A percentile compares a stretch with the other conserved stretches of the same genome.
Conservation (phyloP, 2,113 vertebrate species). For the Terrapene triunguis region DNA sequence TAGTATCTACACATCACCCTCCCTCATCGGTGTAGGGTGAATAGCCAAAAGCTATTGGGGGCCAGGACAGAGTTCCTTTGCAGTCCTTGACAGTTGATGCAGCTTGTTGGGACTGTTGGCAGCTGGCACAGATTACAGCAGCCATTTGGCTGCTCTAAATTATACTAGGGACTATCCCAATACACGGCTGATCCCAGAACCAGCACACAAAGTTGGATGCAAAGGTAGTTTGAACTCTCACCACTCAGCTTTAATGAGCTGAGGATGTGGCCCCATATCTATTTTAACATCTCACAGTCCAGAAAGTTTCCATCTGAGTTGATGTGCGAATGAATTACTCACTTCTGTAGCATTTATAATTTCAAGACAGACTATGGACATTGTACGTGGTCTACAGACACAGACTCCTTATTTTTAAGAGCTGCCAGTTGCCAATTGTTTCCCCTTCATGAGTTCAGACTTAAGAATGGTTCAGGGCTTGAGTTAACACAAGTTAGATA, state of each 20-base stretch:
- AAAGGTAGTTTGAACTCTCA: no score
- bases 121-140: not conserved
- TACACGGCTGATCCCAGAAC: fast-evolving
- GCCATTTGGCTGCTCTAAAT: fast-evolving
- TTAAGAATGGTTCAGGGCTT: not conserved
- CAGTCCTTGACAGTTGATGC: not conserved
- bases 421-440: not conserved
- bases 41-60: not conserved
- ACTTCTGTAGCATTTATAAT: not conserved
- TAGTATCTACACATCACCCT: fast-evolving
- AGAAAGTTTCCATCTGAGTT: not conserved
- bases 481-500: not conserved
- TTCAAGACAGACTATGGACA: fast-evolving
- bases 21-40: fast-evolving
- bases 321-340: not conserved
- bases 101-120: not conserved
- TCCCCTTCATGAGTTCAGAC: not conserved
- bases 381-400: not conserved
- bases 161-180: not conserved
- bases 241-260: no score
- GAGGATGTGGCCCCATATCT: no score
- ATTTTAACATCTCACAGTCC: fast-evolving
- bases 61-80: not conserved
- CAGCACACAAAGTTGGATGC: not conserved
- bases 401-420: not conserved